Percentiles rank a stretch among this genome's conserved stretches.
Conservation (phyloP, 2,888 invertebrate genomes). For the Masnerella sp. region DNA sequence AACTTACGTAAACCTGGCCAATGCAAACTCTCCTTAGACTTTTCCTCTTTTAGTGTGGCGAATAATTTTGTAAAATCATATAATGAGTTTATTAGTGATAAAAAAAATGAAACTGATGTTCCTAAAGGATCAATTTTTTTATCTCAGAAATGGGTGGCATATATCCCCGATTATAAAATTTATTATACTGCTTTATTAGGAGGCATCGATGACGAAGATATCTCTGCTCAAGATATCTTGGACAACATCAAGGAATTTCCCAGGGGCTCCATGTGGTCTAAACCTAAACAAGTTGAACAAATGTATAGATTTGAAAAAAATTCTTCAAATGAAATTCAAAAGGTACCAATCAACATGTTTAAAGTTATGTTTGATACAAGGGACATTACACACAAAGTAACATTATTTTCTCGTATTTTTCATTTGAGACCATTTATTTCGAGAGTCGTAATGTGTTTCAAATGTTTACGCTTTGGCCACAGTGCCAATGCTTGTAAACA, state of each 20-base stretch:
- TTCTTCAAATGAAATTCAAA: neutral
- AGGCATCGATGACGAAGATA: conserved; percentile 2
- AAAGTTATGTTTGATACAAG: conserved; percentile 1
- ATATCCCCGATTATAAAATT: conserved; percentile 10
- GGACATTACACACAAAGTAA: neutral
- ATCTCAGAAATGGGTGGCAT: conserved; percentile 5
- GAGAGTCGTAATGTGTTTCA: neutral
- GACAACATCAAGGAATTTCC: neutral
- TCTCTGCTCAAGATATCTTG: neutral
- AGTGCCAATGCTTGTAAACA: conserved; percentile 9
- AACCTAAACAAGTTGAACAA: neutral
- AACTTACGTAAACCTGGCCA: conserved; percentile 5
- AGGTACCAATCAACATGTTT: neutral
- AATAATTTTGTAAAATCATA: neutral
- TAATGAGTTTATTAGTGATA: neutral
- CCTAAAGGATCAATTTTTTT: neutral
- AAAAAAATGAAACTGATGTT: neutral
- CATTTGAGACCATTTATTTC: conserved; percentile 8
- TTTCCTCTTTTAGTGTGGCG: neutral
- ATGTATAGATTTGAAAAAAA: conserved; percentile 1
- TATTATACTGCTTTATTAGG: conserved; percentile 6
- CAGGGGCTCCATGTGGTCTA: neutral
- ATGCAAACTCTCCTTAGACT: conserved; percentile 3
- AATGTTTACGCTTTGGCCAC: conserved; percentile 12
- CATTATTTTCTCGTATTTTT: conserved; percentile 5